phyloP scores from a whole-genome alignment of 1,140 invertebrate genomes.

The Thalassaphorura encarpata region DNA sequence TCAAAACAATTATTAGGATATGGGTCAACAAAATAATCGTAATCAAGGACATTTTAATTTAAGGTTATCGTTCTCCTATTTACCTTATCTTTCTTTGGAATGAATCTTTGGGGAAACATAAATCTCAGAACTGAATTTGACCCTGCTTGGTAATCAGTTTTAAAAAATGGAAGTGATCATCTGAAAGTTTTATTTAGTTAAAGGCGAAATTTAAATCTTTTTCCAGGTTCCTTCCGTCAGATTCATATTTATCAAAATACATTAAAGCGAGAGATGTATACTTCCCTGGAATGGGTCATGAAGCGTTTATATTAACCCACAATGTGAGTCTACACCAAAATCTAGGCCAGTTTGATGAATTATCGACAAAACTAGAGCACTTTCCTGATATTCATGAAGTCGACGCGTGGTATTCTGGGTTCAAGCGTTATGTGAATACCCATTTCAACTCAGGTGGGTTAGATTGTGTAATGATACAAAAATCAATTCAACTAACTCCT shows the following conservation, averaged over 20 bases:
- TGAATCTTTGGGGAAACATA: slow-evolving; percentile 22
- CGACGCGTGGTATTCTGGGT: slow-evolving; percentile 49
- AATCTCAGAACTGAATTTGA: slow-evolving; percentile 64
- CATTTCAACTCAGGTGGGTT: slow-evolving; percentile 40
- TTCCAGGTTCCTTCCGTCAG: slow-evolving; percentile 45
- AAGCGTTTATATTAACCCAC: slow-evolving; percentile 56
- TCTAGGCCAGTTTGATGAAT: slow-evolving; percentile 47
- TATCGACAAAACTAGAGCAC: slow-evolving; percentile 46
- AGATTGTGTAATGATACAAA: slow-evolving; percentile 25
- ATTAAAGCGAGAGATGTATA: slow-evolving; percentile 43
- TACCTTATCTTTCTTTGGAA: slow-evolving; percentile 6
- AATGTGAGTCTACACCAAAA: slow-evolving; percentile 54
- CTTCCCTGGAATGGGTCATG: slow-evolving; percentile 54
- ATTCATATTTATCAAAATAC: slow-evolving; percentile 56
- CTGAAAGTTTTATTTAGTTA: slow-evolving; percentile 34
- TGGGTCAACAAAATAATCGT: no score
- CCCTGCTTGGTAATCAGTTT: slow-evolving; percentile 54
- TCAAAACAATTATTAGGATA: not conserved
- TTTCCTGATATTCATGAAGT: slow-evolving; percentile 45
- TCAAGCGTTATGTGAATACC: slow-evolving; percentile 48
- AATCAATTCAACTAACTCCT: not conserved
- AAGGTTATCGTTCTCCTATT: slow-evolving; percentile 8
- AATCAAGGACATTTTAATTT: no score
- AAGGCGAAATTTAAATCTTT: slow-evolving; percentile 1
- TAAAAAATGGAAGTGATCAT: no score